These are phyloP conservation scores for Akabosia matsudoensis DNA, from an alignment of 1,140 invertebrate species.

Conservation along the genomic window DNA sequence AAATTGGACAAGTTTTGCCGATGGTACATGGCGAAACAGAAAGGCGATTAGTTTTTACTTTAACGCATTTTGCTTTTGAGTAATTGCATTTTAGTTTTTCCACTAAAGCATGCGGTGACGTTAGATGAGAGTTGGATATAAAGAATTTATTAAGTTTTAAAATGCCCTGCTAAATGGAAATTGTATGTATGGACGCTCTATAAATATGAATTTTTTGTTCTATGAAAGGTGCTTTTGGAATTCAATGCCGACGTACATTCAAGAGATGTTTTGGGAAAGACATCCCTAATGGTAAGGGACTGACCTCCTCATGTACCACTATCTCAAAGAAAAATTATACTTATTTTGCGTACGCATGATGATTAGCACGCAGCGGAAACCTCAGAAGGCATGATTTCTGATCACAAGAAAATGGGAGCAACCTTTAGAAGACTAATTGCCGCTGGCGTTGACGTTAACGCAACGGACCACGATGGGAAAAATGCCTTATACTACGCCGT, in stretches of 20 bases:
- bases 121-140: no score
- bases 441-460: slow-evolving; percentile 42
- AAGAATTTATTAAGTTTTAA: no score
- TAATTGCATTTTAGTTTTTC: no score
- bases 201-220: not conserved
- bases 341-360: slow-evolving; percentile 6
- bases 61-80: no score
- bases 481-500: slow-evolving; percentile 45
- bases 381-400: slow-evolving; percentile 45
- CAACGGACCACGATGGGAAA: slow-evolving; percentile 45
- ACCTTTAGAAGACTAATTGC: slow-evolving; percentile 44
- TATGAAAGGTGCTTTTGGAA: slow-evolving; percentile 43
- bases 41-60: no score
- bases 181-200: no score
- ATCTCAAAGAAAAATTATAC: not conserved
- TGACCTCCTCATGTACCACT: no score
- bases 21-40: no score
- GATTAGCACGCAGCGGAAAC: slow-evolving; percentile 39
- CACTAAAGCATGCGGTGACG: no score
- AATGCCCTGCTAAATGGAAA: no score
- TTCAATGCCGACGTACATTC: slow-evolving; percentile 46
- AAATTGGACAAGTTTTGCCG: no score
- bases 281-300: slow-evolving; percentile 31
- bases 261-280: slow-evolving; percentile 45
- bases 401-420: slow-evolving; percentile 44